Evolutionary conservation across 2,113 vertebrate species (phyloP).

Genomic region (Cacatua alba): DNA sequence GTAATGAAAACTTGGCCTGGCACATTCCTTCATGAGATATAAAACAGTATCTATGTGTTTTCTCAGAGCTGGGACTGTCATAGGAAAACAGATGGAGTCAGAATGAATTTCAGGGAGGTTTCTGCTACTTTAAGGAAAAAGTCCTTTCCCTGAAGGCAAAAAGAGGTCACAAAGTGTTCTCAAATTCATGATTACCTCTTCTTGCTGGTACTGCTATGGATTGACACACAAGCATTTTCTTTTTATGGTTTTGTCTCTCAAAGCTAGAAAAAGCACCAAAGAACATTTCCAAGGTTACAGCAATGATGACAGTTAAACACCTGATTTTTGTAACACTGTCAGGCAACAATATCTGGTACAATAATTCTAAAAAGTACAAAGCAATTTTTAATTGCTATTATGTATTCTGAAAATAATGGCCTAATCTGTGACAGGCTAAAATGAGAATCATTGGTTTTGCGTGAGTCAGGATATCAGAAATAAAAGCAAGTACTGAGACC

Average conservation of each 20-base stretch:
- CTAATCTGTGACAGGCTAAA: neutral
- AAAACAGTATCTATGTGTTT: neutral
- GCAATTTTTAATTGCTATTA: neutral
- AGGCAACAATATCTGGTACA: neutral
- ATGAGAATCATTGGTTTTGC: neutral
- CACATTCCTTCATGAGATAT: neutral
- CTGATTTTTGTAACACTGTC: neutral
- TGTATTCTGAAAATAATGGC: neutral
- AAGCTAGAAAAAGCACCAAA: neutral
- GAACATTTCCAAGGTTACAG: neutral
- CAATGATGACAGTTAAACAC: neutral
- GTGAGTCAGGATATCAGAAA: neutral
- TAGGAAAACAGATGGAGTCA: neutral
- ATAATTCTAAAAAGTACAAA: neutral
- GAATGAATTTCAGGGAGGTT: neutral
- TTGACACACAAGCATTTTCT: neutral
- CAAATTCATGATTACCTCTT: neutral
- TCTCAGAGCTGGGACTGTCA: neutral
- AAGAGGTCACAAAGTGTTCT: neutral
- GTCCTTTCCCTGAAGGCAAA: neutral
- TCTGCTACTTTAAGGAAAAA: neutral
- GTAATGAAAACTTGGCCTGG: neutral
- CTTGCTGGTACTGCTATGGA: neutral
- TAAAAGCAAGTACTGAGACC: neutral
- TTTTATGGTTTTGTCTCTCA: neutral